phyloP scores from a whole-genome alignment of 2,888 invertebrate species.

The Temnothorax ravouxi region DNA sequence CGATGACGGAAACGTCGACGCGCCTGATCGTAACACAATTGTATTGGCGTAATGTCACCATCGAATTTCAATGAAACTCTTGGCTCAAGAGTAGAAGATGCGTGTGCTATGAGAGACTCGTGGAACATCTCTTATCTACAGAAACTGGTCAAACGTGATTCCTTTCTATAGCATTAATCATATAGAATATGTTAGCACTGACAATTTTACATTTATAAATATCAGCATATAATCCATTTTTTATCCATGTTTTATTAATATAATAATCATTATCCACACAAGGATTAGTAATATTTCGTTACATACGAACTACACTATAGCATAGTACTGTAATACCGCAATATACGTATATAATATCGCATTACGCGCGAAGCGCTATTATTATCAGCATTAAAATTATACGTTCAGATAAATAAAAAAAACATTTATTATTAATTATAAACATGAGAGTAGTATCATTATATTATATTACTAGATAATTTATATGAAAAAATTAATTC shows the following conservation, averaged over 20 bases:
- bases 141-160: conserved; percentile 34
- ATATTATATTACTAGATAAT: background rate
- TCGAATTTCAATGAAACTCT: conserved; percentile 40
- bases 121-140: conserved; percentile 9
- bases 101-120: background rate
- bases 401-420: background rate
- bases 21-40: conserved; percentile 55
- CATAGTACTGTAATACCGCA: background rate
- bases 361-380: background rate
- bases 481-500: background rate
- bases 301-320: background rate
- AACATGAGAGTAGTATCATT: background rate
- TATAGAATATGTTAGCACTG: background rate
- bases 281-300: conserved; percentile 9
- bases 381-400: conserved; percentile 9
- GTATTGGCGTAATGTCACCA: conserved; percentile 49
- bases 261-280: background rate
- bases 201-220: background rate
- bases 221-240: background rate
- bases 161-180: conserved; percentile 5
- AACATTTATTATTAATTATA: background rate
- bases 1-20: conserved; percentile 65
- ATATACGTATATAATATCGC: background rate
- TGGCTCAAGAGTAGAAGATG: conserved; percentile 3
- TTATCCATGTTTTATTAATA: background rate